Evolutionary conservation across 2,888 invertebrate species (phyloP), one percentile per base, ranked within the genome.

Genomic region (Hypselothyrea guttata): DNA sequence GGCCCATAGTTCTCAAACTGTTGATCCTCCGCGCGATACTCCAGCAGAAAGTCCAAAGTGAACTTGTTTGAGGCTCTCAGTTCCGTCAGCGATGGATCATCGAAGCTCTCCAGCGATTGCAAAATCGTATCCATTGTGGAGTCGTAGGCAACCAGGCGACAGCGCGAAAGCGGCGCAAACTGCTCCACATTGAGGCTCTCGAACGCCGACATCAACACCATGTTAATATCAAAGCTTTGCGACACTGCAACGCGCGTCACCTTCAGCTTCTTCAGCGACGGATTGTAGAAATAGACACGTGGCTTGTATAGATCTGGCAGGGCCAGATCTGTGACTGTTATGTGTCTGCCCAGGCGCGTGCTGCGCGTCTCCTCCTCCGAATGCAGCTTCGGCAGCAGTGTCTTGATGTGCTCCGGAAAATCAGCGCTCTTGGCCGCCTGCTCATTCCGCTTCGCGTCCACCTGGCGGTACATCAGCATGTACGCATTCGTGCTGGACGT

Each of bases 401-500:
- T 90, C 88, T 92, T 92, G 46, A 97, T 93, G 87, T 96, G 95
- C 33, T 91, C 91, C 0, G 97, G 96, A 79, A 97, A 94, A 30
- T 94, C 92, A n/a, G 92, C 92, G 0, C 91, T 90, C 37, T 92
- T 91, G 86, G 94, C 93, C 1, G 93, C 93, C n/a, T 91, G 88
- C 57, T 91, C 91, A 86, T 95, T 95, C 18, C 92, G 90, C 41
- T 91, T 90, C 41, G 91, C 90, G 88, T 94, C 94, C 40, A 94
- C 93, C 89, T 95, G 94, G 42, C 97, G 91, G 87, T 97, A 97
- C 95, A 97, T 96, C 54, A 97, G 91, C 96, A 97, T 97, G 85
- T 97, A 97, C 0, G 96, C 97, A 89, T 96, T 96, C 40, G 96
- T 95, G 82, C 95, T 96, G 51, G 94, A 94, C 73, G 94, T 94